A percentile compares a stretch with the other conserved stretches of the same genome.
These are phyloP conservation scores for Macquaria ambigua DNA, from an alignment of 2,113 vertebrate species.

Conservation along the genomic window DNA sequence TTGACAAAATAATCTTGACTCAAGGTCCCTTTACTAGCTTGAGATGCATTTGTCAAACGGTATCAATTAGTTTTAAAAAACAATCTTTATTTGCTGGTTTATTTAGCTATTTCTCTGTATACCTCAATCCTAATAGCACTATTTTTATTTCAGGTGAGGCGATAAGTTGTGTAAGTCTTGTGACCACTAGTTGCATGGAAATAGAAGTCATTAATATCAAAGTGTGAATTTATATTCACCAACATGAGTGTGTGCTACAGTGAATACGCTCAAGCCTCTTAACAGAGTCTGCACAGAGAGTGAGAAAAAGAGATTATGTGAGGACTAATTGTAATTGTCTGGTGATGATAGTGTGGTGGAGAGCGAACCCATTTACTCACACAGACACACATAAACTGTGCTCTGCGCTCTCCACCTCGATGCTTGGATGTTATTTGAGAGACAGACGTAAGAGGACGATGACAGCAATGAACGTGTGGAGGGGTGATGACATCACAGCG, in stretches of 20 bases:
- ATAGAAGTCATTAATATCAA: slow-evolving; percentile 32
- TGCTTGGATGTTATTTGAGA: neutral
- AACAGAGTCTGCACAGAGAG: slow-evolving; percentile 10
- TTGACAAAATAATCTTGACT: neutral
- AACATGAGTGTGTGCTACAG: slow-evolving; percentile 23
- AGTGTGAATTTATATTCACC: slow-evolving; percentile 45
- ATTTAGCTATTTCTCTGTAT: neutral
- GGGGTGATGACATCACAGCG: slow-evolving; percentile 56
- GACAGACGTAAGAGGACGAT: slow-evolving; percentile 1
- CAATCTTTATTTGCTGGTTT: neutral
- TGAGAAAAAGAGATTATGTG: neutral
- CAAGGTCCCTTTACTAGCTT: neutral
- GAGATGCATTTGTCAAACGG: neutral
- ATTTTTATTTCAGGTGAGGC: neutral
- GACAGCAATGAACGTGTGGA: neutral
- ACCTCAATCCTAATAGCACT: neutral
- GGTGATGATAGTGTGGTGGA: neutral
- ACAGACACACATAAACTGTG: neutral
- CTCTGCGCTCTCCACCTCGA: neutral
- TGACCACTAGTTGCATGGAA: neutral
- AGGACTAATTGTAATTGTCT: slow-evolving; percentile 17
- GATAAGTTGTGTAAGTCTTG: neutral
- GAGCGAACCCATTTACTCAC: neutral
- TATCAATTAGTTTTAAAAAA: neutral
- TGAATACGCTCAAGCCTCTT: slow-evolving; percentile 23